phyloP scores from a whole-genome alignment of 2,113 vertebrate species.

The Thinocorus orbignyianus region DNA sequence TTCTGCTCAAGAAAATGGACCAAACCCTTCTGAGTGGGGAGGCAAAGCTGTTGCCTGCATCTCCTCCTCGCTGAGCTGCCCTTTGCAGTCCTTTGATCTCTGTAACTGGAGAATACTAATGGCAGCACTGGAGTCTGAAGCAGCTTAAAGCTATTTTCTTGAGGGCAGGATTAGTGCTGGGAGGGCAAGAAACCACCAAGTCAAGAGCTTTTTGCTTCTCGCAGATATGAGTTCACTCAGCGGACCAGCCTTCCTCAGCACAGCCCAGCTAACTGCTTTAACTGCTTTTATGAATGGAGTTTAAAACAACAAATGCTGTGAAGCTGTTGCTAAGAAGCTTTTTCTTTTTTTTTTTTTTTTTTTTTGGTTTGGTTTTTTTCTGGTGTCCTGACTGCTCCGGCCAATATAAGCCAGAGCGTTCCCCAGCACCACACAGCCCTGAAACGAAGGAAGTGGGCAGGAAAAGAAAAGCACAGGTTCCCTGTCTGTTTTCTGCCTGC shows the following conservation, averaged over 20 bases:
- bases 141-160: slow-evolving; percentile 3
- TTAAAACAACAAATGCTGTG: background rate
- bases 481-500: background rate
- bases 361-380: no score
- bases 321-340: slow-evolving; percentile 20
- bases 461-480: slow-evolving; percentile 37
- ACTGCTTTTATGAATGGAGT: slow-evolving; percentile 63
- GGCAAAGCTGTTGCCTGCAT: background rate
- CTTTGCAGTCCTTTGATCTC: background rate
- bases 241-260: background rate
- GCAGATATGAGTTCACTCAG: background rate
- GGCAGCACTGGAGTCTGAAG: background rate
- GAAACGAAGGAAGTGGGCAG: slow-evolving; percentile 2
- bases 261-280: background rate
- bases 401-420: background rate
- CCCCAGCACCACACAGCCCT: background rate
- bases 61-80: background rate
- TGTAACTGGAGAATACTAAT: background rate
- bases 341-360: background rate
- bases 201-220: background rate
- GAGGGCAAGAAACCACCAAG: background rate
- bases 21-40: background rate
- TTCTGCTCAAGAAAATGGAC: background rate
- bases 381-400: background rate
- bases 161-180: background rate